Percentiles rank a stretch among this genome's conserved stretches.
Evolutionary conservation across 2,113 vertebrate genomes (phyloP).

Genomic region (Anolis carolinensis): DNA sequence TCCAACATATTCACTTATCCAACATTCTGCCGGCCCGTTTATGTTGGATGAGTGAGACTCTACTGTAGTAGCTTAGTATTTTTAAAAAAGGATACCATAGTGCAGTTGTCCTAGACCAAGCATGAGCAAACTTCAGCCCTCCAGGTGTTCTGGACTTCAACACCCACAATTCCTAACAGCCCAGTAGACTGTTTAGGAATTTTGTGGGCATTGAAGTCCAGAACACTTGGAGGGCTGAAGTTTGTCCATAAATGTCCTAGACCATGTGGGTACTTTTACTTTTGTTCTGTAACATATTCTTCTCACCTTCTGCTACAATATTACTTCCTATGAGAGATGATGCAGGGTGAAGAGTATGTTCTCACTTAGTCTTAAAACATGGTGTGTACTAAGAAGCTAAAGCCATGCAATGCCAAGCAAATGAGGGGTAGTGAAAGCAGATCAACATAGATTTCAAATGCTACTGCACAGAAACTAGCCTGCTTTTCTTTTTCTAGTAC

Average conservation of each 20-base stretch:
- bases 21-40: no score
- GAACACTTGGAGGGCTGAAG: no score
- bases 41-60: no score
- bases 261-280: background rate
- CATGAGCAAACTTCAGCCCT: no score
- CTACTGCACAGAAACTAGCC: background rate
- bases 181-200: no score
- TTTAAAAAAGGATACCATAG: background rate
- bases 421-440: background rate
- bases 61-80: background rate
- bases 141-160: no score
- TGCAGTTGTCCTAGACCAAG: background rate
- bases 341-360: background rate
- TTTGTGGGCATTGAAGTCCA: no score
- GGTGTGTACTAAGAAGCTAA: background rate
- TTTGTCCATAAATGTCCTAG: no score
- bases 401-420: background rate
- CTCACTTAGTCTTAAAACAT: background rate
- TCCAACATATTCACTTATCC: no score
- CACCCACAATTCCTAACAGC: no score
- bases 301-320: background rate
- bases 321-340: background rate
- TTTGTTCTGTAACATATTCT: background rate
- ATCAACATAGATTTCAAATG: background rate
- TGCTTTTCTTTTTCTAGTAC: background rate